Conservation (phyloP, 2,797 vertebrate species). For the Eleutherodactylus coqui region DNA sequence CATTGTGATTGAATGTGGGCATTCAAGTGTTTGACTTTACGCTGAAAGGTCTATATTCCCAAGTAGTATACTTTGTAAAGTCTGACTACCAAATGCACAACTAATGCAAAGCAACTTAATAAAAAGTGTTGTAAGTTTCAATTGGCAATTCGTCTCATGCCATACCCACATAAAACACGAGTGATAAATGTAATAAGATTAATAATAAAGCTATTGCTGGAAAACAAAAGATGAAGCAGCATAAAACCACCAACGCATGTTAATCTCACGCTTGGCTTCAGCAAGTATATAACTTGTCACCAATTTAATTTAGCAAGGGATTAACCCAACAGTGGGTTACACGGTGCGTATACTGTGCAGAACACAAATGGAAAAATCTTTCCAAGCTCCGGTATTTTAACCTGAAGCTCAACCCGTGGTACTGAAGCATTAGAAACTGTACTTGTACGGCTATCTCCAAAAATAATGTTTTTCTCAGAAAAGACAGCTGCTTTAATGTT, state of each 20-base stretch:
- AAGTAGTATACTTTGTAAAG: not conserved
- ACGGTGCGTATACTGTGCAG: not conserved
- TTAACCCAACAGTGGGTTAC: not conserved
- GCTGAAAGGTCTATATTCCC: not conserved
- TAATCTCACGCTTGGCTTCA: constrained; percentile 21
- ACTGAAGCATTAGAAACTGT: no score
- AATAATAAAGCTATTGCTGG: constrained; percentile 16
- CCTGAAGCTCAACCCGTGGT: not conserved
- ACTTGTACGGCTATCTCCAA: not conserved
- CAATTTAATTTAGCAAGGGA: not conserved
- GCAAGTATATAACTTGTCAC: constrained; percentile 5
- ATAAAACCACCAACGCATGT: constrained; percentile 4
- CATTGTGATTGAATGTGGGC: not conserved
- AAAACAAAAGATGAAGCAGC: constrained; percentile 6
- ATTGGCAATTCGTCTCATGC: constrained; percentile 1
- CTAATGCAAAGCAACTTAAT: not conserved
- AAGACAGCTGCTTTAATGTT: no score
- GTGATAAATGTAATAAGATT: constrained; percentile 6
- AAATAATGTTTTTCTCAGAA: not conserved
- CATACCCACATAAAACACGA: constrained; percentile 12
- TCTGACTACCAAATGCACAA: not conserved
- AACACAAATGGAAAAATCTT: not conserved
- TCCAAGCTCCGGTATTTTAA: not conserved
- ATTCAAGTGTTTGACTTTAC: not conserved
- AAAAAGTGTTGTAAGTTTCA: not conserved